A percentile compares a stretch with the other conserved stretches of the same genome.
Conservation (phyloP, 2,888 invertebrate species). For the Nephrotoma guestfalica region DNA sequence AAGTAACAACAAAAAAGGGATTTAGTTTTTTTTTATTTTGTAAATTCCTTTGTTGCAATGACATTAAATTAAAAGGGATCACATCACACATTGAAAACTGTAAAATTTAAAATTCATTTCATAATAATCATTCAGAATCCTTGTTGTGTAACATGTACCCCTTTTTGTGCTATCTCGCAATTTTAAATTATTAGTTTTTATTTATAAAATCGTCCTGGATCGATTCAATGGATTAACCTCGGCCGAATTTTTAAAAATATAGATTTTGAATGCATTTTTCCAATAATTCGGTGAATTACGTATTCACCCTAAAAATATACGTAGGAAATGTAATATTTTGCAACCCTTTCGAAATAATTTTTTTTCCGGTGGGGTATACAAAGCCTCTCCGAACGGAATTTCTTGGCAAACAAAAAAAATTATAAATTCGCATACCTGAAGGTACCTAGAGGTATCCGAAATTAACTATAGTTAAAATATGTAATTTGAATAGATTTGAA, state of each 20-base stretch:
- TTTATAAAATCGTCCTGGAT: background rate
- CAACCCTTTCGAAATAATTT: background rate
- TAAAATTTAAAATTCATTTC: background rate
- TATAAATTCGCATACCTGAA: background rate
- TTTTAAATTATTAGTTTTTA: background rate
- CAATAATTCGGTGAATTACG: background rate
- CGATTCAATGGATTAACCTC: background rate
- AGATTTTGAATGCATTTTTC: background rate
- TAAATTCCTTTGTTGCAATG: background rate
- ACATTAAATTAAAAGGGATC: background rate
- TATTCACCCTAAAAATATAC: background rate
- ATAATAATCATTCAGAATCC: background rate
- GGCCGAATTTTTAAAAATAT: background rate
- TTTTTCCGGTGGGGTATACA: background rate
- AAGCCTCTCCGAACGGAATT: background rate
- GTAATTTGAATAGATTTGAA: background rate
- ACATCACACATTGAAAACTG: background rate
- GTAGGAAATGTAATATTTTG: background rate
- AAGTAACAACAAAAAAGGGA: background rate
- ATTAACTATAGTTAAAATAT: background rate
- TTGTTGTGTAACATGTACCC: background rate
- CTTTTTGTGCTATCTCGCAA: background rate
- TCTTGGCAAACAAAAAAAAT: background rate
- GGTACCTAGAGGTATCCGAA: background rate
- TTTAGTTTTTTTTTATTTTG: background rate